Conservation (phyloP, 92 coral and sea anemone genomes). For the Meandrina meandrites region DNA sequence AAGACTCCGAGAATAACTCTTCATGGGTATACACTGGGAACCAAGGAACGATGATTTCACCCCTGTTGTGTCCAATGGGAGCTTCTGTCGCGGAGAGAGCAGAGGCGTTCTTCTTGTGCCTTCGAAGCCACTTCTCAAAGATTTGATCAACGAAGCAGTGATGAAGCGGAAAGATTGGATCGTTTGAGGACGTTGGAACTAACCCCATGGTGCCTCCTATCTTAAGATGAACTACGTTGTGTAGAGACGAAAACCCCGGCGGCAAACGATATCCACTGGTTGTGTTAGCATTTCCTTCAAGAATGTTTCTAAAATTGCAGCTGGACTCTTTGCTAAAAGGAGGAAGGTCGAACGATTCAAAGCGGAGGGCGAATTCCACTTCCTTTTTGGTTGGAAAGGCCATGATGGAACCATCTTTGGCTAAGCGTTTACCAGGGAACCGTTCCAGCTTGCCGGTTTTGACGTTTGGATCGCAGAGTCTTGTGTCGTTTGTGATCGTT, state of each 20-base stretch:
- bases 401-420: neutral
- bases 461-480: neutral
- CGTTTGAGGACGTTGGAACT: slow-evolving; percentile 50
- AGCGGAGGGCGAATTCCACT: slow-evolving; percentile 47
- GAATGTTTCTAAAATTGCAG: neutral
- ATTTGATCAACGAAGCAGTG: slow-evolving; percentile 55
- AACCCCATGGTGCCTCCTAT: slow-evolving; percentile 53
- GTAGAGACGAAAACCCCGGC: slow-evolving; percentile 15
- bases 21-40: slow-evolving; percentile 52
- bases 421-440: neutral
- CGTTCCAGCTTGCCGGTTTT: neutral
- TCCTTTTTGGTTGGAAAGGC: slow-evolving; percentile 51
- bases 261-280: slow-evolving; percentile 23
- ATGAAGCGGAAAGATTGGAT: slow-evolving; percentile 58
- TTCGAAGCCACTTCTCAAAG: slow-evolving; percentile 60
- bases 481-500: neutral
- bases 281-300: slow-evolving; percentile 2
- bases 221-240: slow-evolving; percentile 48
- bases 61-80: slow-evolving; percentile 63
- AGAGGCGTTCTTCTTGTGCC: slow-evolving; percentile 18
- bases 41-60: slow-evolving; percentile 45
- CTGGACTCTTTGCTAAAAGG: slow-evolving; percentile 19
- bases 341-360: slow-evolving; percentile 33
- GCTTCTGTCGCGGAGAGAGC: slow-evolving; percentile 27
- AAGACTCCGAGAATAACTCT: slow-evolving; percentile 50